Evolutionary conservation across 2,888 invertebrate genomes (phyloP).

Genomic region (Mythimna albipuncta): DNA sequence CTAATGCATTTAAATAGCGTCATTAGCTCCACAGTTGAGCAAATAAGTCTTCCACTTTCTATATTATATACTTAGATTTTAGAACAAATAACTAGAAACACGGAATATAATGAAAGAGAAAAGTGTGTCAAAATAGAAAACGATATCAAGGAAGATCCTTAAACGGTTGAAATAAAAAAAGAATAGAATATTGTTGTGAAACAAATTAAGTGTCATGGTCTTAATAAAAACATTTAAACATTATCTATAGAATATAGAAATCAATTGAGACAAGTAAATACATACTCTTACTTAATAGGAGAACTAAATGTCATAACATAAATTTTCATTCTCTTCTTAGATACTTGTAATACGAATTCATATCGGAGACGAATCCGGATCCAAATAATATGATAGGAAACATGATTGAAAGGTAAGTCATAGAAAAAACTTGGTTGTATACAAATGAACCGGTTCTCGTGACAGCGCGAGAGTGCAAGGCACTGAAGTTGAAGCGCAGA

Average conservation of each 20-base stretch:
- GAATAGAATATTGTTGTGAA: neutral
- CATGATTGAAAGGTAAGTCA: constrained; percentile 41
- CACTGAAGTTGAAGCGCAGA: constrained; percentile 25
- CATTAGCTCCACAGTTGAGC: constrained; percentile 23
- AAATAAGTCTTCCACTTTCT: constrained; percentile 38
- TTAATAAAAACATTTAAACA: neutral
- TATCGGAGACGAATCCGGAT: constrained; percentile 34
- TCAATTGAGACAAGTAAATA: neutral
- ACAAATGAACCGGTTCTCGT: constrained; percentile 67
- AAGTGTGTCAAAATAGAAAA: constrained; percentile 27
- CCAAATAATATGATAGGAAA: constrained; percentile 47
- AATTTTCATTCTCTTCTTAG: neutral
- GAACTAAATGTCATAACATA: neutral
- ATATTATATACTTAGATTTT: constrained; percentile 26
- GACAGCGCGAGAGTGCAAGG: constrained; percentile 56
- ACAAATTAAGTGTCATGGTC: neutral
- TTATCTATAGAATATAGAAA: neutral
- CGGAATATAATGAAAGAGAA: constrained; percentile 19
- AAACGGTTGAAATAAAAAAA: neutral
- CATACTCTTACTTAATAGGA: neutral
- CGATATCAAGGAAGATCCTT: constrained; percentile 1
- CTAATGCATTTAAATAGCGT: constrained; percentile 55
- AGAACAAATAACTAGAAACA: constrained; percentile 26
- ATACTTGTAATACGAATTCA: neutral
- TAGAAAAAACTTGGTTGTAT: constrained; percentile 53